Evolutionary conservation across 2,113 vertebrate species (phyloP).

Genomic region (Prionailurus viverrinus): DNA sequence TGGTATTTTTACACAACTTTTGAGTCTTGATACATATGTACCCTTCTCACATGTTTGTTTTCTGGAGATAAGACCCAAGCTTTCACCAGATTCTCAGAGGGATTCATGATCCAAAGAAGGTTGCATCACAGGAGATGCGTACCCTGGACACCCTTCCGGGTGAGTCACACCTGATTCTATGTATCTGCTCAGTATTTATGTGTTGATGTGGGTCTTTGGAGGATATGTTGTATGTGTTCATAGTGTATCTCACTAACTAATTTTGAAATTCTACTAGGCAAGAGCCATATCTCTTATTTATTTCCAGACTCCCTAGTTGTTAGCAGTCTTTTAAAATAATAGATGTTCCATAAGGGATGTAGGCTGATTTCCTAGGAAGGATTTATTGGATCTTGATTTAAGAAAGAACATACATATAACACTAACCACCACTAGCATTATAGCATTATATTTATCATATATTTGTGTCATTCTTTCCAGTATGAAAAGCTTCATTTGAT

Average conservation of each 20-base stretch:
- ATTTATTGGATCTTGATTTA: neutral
- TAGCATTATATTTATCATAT: neutral
- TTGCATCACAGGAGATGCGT: neutral
- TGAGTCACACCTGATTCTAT: neutral
- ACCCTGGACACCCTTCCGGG: neutral
- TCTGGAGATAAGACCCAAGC: neutral
- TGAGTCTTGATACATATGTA: neutral
- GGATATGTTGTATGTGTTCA: neutral
- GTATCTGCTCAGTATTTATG: neutral
- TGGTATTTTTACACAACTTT: neutral
- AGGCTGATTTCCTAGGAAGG: constrained; percentile 37
- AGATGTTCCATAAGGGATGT: neutral
- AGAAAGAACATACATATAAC: neutral
- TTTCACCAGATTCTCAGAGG: neutral
- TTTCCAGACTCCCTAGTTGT: constrained; percentile 8
- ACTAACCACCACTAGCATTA: neutral
- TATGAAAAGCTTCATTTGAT: neutral
- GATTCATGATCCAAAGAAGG: neutral
- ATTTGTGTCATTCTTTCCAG: neutral
- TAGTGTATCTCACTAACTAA: neutral
- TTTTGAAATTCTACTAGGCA: neutral
- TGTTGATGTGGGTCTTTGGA: neutral
- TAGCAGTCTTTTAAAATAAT: constrained; percentile 32
- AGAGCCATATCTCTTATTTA: neutral
- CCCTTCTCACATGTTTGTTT: neutral